phyloP scores from a whole-genome alignment of 1,140 invertebrate genomes.

The Megathymus violae region DNA sequence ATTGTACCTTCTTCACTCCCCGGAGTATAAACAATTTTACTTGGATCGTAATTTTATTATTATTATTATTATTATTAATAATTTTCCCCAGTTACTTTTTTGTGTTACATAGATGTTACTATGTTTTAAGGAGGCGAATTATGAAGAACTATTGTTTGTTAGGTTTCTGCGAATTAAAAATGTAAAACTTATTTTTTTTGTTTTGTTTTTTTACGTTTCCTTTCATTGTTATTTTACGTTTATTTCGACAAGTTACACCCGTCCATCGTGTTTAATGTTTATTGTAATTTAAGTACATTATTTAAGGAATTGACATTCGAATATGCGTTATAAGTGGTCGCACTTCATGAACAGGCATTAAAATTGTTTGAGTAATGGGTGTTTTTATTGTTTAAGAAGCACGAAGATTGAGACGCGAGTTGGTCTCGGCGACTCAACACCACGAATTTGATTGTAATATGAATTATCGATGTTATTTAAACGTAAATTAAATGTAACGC shows the following conservation, averaged over 20 bases:
- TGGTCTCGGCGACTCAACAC: constrained; percentile 49
- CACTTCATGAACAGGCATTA: constrained; percentile 59
- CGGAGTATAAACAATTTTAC: constrained; percentile 81
- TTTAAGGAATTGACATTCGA: constrained; percentile 77
- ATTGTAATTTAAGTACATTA: constrained; percentile 78
- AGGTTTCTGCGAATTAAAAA: constrained; percentile 84
- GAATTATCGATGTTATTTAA: constrained; percentile 59
- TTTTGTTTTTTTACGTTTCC: constrained; percentile 67
- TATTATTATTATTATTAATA: too few species aligned
- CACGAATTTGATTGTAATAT: constrained; percentile 74
- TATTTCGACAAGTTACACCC: constrained; percentile 80
- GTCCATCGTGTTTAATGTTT: constrained; percentile 82
- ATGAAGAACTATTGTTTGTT: constrained; percentile 84
- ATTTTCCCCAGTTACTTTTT: constrained; percentile 79
- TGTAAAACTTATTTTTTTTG: constrained; percentile 78
- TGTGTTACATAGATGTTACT: constrained; percentile 85
- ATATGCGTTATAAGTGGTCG: constrained; percentile 66
- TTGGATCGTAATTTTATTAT: constrained; percentile 79
- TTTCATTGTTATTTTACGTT: constrained; percentile 47
- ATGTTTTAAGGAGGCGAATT: constrained; percentile 83
- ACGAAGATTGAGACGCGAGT: constrained; percentile 52
- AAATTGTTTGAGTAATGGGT: constrained; percentile 64
- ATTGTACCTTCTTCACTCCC: constrained; percentile 82
- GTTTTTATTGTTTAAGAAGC: constrained; percentile 72
- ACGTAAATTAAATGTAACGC: constrained; percentile 55